phyloP scores from a whole-genome alignment of 2,113 vertebrate genomes.

The Sialia sialis region DNA sequence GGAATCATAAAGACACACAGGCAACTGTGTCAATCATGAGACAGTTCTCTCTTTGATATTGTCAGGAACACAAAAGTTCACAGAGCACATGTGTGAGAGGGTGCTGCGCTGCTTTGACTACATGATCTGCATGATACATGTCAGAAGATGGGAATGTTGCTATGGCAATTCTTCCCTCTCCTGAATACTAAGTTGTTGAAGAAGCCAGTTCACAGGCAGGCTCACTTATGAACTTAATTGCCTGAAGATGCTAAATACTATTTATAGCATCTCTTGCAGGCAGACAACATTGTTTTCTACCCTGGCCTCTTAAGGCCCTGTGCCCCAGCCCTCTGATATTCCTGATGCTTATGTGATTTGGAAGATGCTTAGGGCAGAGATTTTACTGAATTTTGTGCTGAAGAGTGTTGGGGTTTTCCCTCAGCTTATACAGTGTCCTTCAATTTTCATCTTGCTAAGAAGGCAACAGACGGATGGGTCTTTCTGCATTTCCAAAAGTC shows the following conservation, averaged over 20 bases:
- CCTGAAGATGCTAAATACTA: background rate
- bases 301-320: background rate
- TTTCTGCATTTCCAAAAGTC: background rate
- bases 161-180: conserved; percentile 45
- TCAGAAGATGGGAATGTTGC: conserved; percentile 24
- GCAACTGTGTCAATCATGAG: conserved; percentile 44
- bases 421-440: background rate
- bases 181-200: conserved; percentile 54
- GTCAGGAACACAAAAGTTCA: conserved; percentile 33
- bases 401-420: background rate
- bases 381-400: background rate
- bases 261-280: conserved; percentile 17
- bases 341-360: background rate
- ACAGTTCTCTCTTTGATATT: conserved; percentile 3
- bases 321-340: background rate
- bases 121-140: conserved; percentile 25
- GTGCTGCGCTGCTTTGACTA: conserved; percentile 14
- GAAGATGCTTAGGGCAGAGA: background rate
- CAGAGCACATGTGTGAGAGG: conserved; percentile 43
- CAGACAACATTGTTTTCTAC: background rate
- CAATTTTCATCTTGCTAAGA: background rate
- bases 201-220: conserved; percentile 18
- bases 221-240: conserved; percentile 31
- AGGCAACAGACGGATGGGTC: background rate
- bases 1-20: conserved; percentile 15